Evolutionary conservation across 2,797 vertebrate genomes (phyloP), one percentile per base, ranked within the genome.

Genomic region (Merluccius polli): DNA sequence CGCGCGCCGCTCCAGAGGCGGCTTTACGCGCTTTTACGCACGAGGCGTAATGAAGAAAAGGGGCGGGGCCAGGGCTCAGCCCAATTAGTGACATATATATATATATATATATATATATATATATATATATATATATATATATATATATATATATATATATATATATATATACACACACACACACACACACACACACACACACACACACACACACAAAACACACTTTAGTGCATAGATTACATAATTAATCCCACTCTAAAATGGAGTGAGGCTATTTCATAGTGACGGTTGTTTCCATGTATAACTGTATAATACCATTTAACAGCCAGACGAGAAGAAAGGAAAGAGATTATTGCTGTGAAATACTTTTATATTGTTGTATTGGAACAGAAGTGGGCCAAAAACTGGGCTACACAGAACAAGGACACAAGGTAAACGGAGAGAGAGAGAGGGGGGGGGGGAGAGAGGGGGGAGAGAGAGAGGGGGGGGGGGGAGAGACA

Each of bases 391-490:
- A 92, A 92, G 82, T 93, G 89, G 90, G 91, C 67, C 92, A 93
- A 68, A 90, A 93, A 93, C 83, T 93, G 89, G 91, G 92, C 88
- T 91, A 91, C 84, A 89, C 83, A 88, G 85, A 92, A 93, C 75
- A 38, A 93, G 92, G 91, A 75, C 90, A 90, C 48, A 8, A 73
- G 83, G 81, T 84, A 44, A 73, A 11, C 21, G 52, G 59, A 65
- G 31, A 27, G 67, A 70, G 12, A 38, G 35, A 44, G 36, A 32
- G 36, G 77, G 84, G 3, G n/a, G 35, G 67, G 59, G 71, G 13
- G 13, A 15, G 29, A 1, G 24, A 21, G 30, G 70, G 30, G 21
- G 5, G 27, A 24, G 33, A 18, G 69, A 8, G 69, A 21, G 31
- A 38, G 36, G 11, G 36, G 10, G 41, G 29, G 30, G 27, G 30